Base-by-base conservation (phyloP, 2,888 invertebrate genomes). In the Tetragonula carbonaria region DNA sequence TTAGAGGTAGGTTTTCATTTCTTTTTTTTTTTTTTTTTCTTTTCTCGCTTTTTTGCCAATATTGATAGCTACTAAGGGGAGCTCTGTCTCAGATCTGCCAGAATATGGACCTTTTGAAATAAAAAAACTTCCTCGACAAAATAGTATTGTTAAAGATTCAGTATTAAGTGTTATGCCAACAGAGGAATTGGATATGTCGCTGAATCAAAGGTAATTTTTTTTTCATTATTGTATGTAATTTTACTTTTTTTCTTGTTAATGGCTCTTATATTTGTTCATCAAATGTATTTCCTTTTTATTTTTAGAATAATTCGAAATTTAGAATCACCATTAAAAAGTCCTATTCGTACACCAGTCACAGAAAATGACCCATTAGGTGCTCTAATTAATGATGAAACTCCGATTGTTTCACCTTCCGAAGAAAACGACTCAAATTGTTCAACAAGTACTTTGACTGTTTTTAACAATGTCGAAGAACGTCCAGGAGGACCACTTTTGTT, bases 281-380 rank as follows among this genome's bases (percentile, higher is more conserved):
- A 21, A 23, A 23, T 66, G 5, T 59, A 16, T 53, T 55, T 67
- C 21, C 28, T 50, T 1, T 45, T 50, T 65, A 23, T 55, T 50
- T 74, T 5, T 59, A 94, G 94, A 87, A 82, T 93, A 65, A 85
- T 84, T 73, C 92, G 93, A 82, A 93, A 89, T 83, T 81, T 85
- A 28, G 94, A 94, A 82, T 94, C 94, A 6, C 94, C 94, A 33
- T 85, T 94, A 23, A 94, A 94, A 86, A 94, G 94, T 90, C 94
- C 94, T 23, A 90, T 93, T 28, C 96, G 98, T 79, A 98, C 98
- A 4, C 97, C 98, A 0, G 98, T 99, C 0, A 97, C 98, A 0
- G 97, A 98, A 92, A 98, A 98, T 94, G 99, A 99, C 95, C 99
- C 99, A 0, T 95, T 99, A 38, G 99, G 98, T 11, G 98, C 98